Evolutionary conservation across 2,888 invertebrate genomes (phyloP), one percentile per base, ranked within the genome.

Genomic region (Pharmacophagus antenor): DNA sequence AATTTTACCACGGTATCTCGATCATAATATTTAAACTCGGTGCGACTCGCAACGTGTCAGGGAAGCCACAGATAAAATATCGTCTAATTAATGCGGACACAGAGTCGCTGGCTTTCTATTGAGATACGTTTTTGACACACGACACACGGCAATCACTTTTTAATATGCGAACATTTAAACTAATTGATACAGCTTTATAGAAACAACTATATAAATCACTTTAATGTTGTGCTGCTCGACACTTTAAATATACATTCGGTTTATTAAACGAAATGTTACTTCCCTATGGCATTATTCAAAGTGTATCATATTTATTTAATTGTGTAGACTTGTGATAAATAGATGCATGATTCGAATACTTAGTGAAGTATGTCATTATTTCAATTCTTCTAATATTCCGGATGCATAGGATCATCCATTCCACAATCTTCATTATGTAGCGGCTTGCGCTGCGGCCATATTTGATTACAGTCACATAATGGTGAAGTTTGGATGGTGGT

Each of bases 191-290:
- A 65, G 71, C 69, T 79, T 80, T 80, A 79, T 72, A 74, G 72
- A 73, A 76, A 80, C 79, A 74, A 76, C 70, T 67, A 67, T 72
- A 80, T 82, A 82, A 76, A 85, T 86, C 84, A 84, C 20, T 25
- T 48, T 20, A 52, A 42, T 54, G 48, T 52, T 42, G 52, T 50
- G n/a, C 37, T 56, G 27, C 25, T 2, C 31, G 56, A 60, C 60
- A 37, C 25, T 46, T 52, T 56, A 56, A 56, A 56, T 61, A 56
- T 18, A 56, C 44, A 12, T 47, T 48, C 23, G 44, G 23, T 37
- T 52, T 18, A 31, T 25, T 20, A 12, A 7, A 4, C 21, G 46
- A 41, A 17, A 20, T 51, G 46, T 42, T 47, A 42, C 52, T 48
- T 48, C 56, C 47, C 21, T 8, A 27, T 25, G 41, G 48, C 53